These are phyloP conservation scores for Aethes cnicana DNA, from an alignment of 2,888 invertebrate genomes.

Conservation along the genomic window DNA sequence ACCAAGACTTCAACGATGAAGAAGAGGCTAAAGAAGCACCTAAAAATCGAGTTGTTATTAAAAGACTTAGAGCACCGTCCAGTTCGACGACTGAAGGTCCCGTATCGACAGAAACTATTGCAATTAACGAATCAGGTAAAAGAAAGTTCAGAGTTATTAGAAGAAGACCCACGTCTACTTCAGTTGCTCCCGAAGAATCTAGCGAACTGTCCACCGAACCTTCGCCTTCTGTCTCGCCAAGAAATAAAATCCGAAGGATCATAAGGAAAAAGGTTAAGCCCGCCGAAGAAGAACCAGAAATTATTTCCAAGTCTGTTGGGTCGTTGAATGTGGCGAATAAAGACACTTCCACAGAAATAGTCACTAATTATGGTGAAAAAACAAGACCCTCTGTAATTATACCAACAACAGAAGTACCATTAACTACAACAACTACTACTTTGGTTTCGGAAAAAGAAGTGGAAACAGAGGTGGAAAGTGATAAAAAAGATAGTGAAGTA, in stretches of 20 bases:
- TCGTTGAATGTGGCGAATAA: conserved; percentile 48
- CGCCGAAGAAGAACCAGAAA: conserved; percentile 51
- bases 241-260: conserved; percentile 58
- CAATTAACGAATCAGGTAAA: conserved; percentile 59
- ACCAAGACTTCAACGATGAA: conserved; percentile 46
- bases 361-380: conserved; percentile 70
- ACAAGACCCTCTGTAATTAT: conserved; percentile 43
- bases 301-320: conserved; percentile 50
- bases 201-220: conserved; percentile 40
- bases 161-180: conserved; percentile 58
- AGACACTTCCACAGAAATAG: conserved; percentile 46
- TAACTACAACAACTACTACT: conserved; percentile 40
- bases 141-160: conserved; percentile 65
- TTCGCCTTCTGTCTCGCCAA: conserved; percentile 44
- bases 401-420: conserved; percentile 34
- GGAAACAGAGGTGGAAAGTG: conserved; percentile 29
- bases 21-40: conserved; percentile 41
- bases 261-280: conserved; percentile 67
- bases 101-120: conserved; percentile 52
- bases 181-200: conserved; percentile 40
- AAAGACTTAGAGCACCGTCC: conserved; percentile 52
- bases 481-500: not conserved
- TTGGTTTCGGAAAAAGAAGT: conserved; percentile 41
- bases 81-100: conserved; percentile 43
- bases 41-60: conserved; percentile 53